Base-by-base conservation (phyloP, 2,113 vertebrate species). In the Ascaphus truei region DNA sequence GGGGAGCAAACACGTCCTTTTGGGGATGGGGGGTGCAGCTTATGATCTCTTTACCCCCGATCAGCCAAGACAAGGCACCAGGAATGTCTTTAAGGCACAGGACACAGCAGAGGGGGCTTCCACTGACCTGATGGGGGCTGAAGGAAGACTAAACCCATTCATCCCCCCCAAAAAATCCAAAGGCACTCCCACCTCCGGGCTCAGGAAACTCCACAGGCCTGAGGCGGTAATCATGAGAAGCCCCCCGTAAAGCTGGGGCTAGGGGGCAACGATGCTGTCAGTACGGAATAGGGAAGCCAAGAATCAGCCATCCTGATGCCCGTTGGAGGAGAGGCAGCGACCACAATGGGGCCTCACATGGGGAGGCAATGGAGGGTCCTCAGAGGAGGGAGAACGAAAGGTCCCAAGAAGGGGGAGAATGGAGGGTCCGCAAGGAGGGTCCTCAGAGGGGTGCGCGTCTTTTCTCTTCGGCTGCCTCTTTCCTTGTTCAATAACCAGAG, bases 1-100 rank as follows among this genome's bases (percentile, higher is more conserved):
- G 56, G 75, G 73, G 76, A 76, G 77, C 74, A 80, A 80, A 80
- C 71, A 79, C 79, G 77, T 83, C 78, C 80, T 80, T 80, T 73
- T 77, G 76, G 78, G 79, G 79, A 31, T 71, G 57, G 75, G 74
- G 71, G 73, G 69, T 66, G 39, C 73, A 77, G 77, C 73, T 59
- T 22, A 50, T 31, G 50, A 30, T 36, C 51, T 66, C 51, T 64
- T 29, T 48, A 37, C 80, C 81, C 81, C 83, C 78, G 68, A 72
- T 80, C 53, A 77, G 75, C 53, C 41, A 15, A 48, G 30, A 30
- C 65, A 48, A 68, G 65, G 13, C 66, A 29, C 55, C 5, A 43
- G 66, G 36, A 68, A 68, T 68, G 65, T 58, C 53, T 58, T 48
- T 68, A 68, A 68, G 66, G 66, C 66, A 68, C 31, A 39, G 29